A percentile compares a stretch with the other conserved stretches of the same genome.
phyloP scores from a whole-genome alignment of 2,888 invertebrate species.

The Lochmaea capreae region DNA sequence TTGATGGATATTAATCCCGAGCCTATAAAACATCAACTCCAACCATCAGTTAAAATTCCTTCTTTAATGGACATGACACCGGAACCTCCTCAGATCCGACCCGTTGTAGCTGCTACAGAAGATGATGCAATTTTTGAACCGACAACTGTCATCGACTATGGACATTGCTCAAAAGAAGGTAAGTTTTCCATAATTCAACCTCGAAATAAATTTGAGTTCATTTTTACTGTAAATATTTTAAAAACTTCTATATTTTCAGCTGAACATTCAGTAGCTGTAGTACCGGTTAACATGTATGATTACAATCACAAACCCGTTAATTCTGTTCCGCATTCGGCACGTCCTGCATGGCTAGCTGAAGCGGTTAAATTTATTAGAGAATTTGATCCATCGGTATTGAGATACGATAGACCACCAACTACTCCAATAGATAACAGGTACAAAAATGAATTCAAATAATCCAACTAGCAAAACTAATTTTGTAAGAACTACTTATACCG shows the following conservation, averaged over 20 bases:
- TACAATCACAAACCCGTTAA: slow-evolving; percentile 73
- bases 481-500: too few species aligned
- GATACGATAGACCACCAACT: slow-evolving; percentile 40
- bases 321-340: slow-evolving; percentile 63
- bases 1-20: background rate
- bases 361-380: slow-evolving; percentile 59
- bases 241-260: slow-evolving; percentile 49
- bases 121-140: slow-evolving; percentile 68
- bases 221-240: too few species aligned
- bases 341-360: slow-evolving; percentile 62
- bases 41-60: slow-evolving; percentile 29
- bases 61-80: slow-evolving; percentile 33
- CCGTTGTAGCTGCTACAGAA: background rate
- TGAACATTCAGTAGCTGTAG: slow-evolving; percentile 67
- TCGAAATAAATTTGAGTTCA: too few species aligned
- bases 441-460: slow-evolving; percentile 5
- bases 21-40: slow-evolving; percentile 1
- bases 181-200: slow-evolving; percentile 52
- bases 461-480: too few species aligned
- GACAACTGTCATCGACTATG: slow-evolving; percentile 77
- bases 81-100: slow-evolving; percentile 30
- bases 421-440: slow-evolving; percentile 26
- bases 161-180: slow-evolving; percentile 72
- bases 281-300: slow-evolving; percentile 77
- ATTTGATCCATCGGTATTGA: slow-evolving; percentile 57